A percentile compares a stretch with the other conserved stretches of the same genome.
These are phyloP conservation scores for Campylomormyrus tamandua DNA, from an alignment of 2,113 vertebrate genomes.

Conservation along the genomic window DNA sequence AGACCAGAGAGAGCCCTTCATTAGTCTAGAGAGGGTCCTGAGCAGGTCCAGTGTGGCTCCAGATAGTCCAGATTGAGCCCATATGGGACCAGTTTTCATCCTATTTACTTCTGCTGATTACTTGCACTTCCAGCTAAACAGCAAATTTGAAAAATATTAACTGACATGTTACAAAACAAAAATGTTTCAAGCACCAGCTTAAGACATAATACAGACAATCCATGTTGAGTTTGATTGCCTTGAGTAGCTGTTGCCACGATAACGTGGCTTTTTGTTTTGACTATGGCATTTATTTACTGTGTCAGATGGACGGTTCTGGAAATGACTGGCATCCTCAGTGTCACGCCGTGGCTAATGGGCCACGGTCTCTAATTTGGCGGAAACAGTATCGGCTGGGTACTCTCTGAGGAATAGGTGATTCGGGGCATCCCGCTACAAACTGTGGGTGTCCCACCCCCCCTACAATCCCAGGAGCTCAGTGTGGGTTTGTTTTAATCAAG, in stretches of 20 bases:
- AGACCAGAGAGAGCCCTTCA: background rate
- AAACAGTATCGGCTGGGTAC: background rate
- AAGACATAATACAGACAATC: slow-evolving; percentile 28
- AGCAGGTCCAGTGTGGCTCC: background rate
- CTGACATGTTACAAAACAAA: background rate
- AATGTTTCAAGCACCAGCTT: background rate
- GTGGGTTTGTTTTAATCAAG: background rate
- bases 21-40: background rate
- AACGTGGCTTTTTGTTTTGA: slow-evolving; percentile 18
- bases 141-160: background rate
- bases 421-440: background rate
- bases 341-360: background rate
- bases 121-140: background rate
- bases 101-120: background rate
- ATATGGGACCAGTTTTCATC: background rate
- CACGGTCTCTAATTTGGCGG: background rate
- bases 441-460: background rate
- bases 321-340: background rate
- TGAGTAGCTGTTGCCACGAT: slow-evolving; percentile 10
- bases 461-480: background rate
- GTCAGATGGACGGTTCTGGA: background rate
- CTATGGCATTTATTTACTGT: slow-evolving; percentile 15
- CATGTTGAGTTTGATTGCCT: slow-evolving; percentile 1
- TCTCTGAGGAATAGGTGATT: background rate
- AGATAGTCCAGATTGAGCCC: background rate